phyloP scores from a whole-genome alignment of 2,797 vertebrate species.

The Rhabdophis nuchalis region DNA sequence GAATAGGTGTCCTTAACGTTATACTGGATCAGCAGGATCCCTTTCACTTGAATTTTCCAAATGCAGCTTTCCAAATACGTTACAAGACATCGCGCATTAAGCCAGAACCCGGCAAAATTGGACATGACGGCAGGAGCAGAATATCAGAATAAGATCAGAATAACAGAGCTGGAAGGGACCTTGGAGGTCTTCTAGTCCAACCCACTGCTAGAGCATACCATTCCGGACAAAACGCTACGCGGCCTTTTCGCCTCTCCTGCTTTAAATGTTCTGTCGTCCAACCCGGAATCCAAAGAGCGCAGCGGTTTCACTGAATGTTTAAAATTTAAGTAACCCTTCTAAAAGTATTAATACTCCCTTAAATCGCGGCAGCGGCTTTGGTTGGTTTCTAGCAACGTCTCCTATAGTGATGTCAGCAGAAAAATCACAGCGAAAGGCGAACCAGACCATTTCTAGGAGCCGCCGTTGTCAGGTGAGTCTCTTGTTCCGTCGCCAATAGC shows the following conservation, averaged over 20 bases:
- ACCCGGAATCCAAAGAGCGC: background rate
- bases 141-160: background rate
- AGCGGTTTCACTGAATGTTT: background rate
- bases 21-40: background rate
- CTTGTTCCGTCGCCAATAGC: background rate
- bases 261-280: background rate
- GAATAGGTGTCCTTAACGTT: background rate
- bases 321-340: background rate
- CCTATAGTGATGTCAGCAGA: background rate
- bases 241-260: background rate
- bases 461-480: background rate
- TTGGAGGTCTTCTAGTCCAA: background rate
- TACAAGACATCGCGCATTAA: background rate
- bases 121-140: background rate
- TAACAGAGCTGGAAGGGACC: background rate
- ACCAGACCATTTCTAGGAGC: background rate
- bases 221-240: background rate
- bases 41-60: background rate
- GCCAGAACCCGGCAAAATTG: background rate
- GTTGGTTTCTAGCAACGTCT: conserved; percentile 25
- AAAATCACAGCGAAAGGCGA: conserved; percentile 24
- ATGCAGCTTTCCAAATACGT: background rate
- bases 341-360: conserved; percentile 38
- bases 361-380: background rate
- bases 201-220: background rate